Evolutionary conservation across 1,140 invertebrate species (phyloP), one percentile per base, ranked within the genome.

Genomic region (Camponotus floridanus): DNA sequence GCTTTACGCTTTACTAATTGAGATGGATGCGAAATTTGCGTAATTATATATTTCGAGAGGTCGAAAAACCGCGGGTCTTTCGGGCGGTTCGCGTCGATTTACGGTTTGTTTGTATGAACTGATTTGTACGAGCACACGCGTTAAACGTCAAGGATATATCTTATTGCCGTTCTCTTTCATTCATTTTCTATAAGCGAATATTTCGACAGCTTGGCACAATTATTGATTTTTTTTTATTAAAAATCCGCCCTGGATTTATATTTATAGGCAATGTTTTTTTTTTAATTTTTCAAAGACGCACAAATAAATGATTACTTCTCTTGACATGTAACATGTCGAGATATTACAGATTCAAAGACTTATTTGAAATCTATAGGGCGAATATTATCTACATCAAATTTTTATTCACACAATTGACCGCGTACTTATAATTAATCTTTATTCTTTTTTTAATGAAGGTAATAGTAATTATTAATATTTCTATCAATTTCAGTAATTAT

Each of bases 11-110:
- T 26, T 36, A 83, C 68, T 83, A 61, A 83, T 74, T 83, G 68
- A 83, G 68, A 74, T 45, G 57, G 68, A 83, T 81, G 67, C 11
- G 79, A 48, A 59, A 81, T 81, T 81, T 81, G 67, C 79, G 78
- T 80, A 70, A 81, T 81, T 83, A 73, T 55, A 74, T 33, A 71
- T 83, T 61, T 13, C 79, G 79, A 83, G 45, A 74, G 55, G 55
- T 73, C 39, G 67, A 83, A 83, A 81, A 83, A 83, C 18, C 26
- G 62, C 62, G 33, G 78, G 48, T 65, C 48, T 83, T 74, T 83
- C 48, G 78, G 78, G 21, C 36, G 48, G 45, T 57, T 70, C 78
- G 48, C 39, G 9, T 13, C 67, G 55, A 83, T 74, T 61, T 45
- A 9, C 76, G 76, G 39, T 15, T n/a, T 6, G 45, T 80, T 68